Evolutionary conservation across 2,797 vertebrate genomes (phyloP).

Genomic region (Linurgus olivaceus): DNA sequence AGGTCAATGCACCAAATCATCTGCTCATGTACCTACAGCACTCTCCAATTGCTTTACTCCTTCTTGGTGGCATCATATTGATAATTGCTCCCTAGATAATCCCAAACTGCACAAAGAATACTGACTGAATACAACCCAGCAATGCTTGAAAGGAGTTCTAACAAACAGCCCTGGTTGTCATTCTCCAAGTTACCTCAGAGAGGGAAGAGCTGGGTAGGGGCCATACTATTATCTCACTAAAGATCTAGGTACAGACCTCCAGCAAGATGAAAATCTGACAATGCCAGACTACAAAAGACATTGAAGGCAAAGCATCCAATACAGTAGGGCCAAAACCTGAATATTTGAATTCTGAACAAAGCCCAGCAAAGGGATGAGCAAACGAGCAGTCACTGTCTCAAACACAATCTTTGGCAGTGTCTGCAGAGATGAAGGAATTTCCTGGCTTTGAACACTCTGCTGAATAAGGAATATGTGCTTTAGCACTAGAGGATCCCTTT

Average conservation of each 20-base stretch:
- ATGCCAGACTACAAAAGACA: no score
- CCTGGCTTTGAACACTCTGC: neutral
- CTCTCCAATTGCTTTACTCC: neutral
- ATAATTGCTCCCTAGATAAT: neutral
- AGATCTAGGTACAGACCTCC: neutral
- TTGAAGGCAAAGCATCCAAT: neutral
- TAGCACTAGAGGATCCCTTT: neutral
- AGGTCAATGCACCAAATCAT: neutral
- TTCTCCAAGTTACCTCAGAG: neutral
- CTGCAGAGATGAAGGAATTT: neutral
- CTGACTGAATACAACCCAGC: neutral
- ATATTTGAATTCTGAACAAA: neutral
- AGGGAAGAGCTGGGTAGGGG: neutral
- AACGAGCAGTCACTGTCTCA: neutral
- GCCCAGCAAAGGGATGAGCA: neutral
- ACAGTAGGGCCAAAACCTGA: fast-evolving
- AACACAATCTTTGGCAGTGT: fast-evolving
- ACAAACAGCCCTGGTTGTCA: neutral
- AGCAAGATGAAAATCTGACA: neutral
- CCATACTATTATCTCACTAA: neutral
- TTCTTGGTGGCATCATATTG: neutral
- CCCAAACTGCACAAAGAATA: neutral
- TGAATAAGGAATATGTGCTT: neutral
- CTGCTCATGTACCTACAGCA: neutral
- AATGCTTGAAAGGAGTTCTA: neutral